Evolutionary conservation across 2,797 vertebrate genomes (phyloP), one percentile per base, ranked within the genome.

Genomic region (Gymnothorax javanicus): DNA sequence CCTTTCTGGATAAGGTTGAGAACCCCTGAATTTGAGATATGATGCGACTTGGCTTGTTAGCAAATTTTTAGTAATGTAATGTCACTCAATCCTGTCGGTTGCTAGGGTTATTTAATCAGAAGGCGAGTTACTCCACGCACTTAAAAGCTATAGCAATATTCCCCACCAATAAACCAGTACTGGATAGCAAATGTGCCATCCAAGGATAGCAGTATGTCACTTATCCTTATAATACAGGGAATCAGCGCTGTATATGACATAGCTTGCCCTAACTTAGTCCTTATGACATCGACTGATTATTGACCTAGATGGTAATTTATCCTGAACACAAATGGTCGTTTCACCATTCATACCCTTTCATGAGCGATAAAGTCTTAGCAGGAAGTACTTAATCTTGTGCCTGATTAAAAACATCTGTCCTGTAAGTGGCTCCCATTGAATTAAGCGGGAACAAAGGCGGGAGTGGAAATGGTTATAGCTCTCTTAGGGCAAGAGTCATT

Each of bases 341-440:
- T 88, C 85, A 67, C 88, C 89, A 89, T 88, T 89, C 89, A 91
- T 89, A 91, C 91, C 85, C 93, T 92, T 93, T 89, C 92, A 92
- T 89, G 89, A 94, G 91, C 91, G 91, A 94, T 94, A 93, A 94
- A 93, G 91, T 91, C 92, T 91, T 92, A 91, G 91, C 91, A 89
- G 87, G 90, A 90, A 93, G 91, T 94, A 91, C 91, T 95, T 95
- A 90, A 95, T 95, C 93, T 91, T 84, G 64, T 90, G 86, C 90
- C 90, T 93, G 92, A 93, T 92, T 94, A 90, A 88, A 92, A 96
- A 94, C 94, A 94, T 94, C 93, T 94, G 94, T 85, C 91, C 94
- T 93, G 95, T 95, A 90, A 95, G 95, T 94, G 92, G 83, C 90
- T 93, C 90, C 93, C 92, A 92, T 94, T 92, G 92, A 95, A 95